These are phyloP conservation scores for Protosalanx chinensis DNA, from an alignment of 2,797 vertebrate species.

Conservation along the genomic window DNA sequence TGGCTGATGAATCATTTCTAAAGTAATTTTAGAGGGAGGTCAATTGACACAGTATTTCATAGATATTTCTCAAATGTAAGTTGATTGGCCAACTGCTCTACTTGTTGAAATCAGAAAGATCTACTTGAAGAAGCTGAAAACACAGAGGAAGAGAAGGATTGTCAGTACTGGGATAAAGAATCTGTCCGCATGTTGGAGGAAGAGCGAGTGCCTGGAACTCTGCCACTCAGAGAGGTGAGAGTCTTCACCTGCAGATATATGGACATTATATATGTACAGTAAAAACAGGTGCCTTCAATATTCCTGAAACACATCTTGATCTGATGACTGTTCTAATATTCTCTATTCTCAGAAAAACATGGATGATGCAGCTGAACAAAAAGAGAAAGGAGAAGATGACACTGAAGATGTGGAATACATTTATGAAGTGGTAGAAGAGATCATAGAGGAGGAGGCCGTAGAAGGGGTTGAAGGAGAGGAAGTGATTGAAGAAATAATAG, in stretches of 20 bases:
- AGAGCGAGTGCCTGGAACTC: slow-evolving; percentile 85
- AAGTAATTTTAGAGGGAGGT: neutral
- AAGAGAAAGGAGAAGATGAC: slow-evolving; percentile 53
- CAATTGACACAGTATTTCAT: neutral
- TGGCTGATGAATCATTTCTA: neutral
- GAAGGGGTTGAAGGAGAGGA: slow-evolving; percentile 48
- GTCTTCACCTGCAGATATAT: no score
- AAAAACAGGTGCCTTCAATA: no score
- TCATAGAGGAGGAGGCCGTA: slow-evolving; percentile 55
- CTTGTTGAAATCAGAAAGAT: slow-evolving; percentile 64
- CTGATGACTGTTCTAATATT: slow-evolving; percentile 22
- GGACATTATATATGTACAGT: no score
- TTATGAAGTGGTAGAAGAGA: slow-evolving; percentile 62
- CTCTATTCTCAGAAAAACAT: slow-evolving; percentile 61
- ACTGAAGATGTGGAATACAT: slow-evolving; percentile 47
- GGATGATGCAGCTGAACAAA: slow-evolving; percentile 33
- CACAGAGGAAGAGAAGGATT: slow-evolving; percentile 72
- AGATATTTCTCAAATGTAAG: neutral
- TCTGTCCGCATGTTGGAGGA: slow-evolving; percentile 93
- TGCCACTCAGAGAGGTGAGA: slow-evolving; percentile 87
- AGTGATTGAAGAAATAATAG: slow-evolving; percentile 65
- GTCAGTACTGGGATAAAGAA: slow-evolving; percentile 94
- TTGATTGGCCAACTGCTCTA: neutral
- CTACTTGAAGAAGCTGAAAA: slow-evolving; percentile 34
- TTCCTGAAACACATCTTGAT: no score